Base-by-base conservation (phyloP, 2,888 invertebrate genomes). In the Nyleta sp. region DNA sequence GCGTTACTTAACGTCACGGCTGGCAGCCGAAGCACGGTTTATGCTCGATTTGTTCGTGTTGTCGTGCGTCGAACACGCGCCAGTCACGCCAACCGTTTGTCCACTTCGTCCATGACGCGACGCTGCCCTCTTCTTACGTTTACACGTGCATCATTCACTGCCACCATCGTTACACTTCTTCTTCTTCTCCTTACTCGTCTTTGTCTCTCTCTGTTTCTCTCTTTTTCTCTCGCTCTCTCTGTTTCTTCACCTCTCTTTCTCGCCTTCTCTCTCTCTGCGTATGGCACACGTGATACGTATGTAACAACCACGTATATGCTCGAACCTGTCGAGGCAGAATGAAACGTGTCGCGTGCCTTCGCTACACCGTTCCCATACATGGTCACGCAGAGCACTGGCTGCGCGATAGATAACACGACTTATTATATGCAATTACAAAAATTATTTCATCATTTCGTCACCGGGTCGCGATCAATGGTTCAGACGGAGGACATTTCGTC, bases 61-160 rank as follows among this genome's bases (percentile, higher is more conserved):
- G 74, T 60, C 79, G 85, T 84, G 84, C 84, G 84, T 85, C 79
- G 84, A 84, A 87, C 88, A 87, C 86, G 84, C 87, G 87, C 86
- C 84, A 82, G 81, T 85, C 84, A 84, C 84, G 84, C 82, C 79
- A 81, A 42, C 74, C 72, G 74, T 80, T 80, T 78, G 71, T 78
- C 53, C 44, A 76, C 72, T 74, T 77, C 53, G 42, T 60, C 75
- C 68, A 57, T 75, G 59, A 77, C 74, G 74, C 70, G 40, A 72
- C 42, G 70, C 53, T 75, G 44, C 64, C 28, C 64, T 73, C 65
- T 78, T 68, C 72, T 79, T 74, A 68, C 75, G 53, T 72, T 72
- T 78, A 59, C 79, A 75, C 72, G 74, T 44, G 50, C 75, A 75
- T 75, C 78, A 68, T 80, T 68, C 67, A 77, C 70, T 67, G 75